phyloP scores from a whole-genome alignment of 2,888 invertebrate genomes.

The Ctenicera cuprea region DNA sequence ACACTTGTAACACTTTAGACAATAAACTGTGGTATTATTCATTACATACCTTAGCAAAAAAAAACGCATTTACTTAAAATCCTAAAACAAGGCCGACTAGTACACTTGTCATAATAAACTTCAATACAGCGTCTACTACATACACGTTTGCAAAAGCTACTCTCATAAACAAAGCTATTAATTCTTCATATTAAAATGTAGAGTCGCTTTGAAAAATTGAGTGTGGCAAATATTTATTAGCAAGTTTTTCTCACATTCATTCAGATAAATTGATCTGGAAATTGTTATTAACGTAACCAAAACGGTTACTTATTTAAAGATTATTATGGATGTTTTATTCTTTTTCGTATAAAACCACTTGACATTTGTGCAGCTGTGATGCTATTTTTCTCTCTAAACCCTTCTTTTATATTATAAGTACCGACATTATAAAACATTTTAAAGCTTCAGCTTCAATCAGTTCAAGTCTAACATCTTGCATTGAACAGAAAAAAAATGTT shows the following conservation, averaged over 20 bases:
- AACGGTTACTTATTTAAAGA: slow-evolving; percentile 26
- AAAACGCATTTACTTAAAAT: slow-evolving; percentile 51
- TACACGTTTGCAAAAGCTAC: slow-evolving; percentile 37
- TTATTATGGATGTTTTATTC: slow-evolving; percentile 23
- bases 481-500: too few species aligned
- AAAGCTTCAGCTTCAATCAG: too few species aligned
- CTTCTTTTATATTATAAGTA: too few species aligned
- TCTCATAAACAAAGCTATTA: slow-evolving; percentile 45
- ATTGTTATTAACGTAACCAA: slow-evolving; percentile 33
- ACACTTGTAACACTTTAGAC: slow-evolving; percentile 40
- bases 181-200: slow-evolving; percentile 36
- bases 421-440: too few species aligned
- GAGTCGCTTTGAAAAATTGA: slow-evolving; percentile 34
- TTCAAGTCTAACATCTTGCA: too few species aligned
- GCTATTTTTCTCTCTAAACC: background rate
- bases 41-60: slow-evolving; percentile 29
- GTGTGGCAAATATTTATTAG: slow-evolving; percentile 32
- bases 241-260: slow-evolving; percentile 24
- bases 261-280: slow-evolving; percentile 24
- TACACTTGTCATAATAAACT: slow-evolving; percentile 58
- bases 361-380: slow-evolving; percentile 16
- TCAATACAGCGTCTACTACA: slow-evolving; percentile 37
- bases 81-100: slow-evolving; percentile 60
- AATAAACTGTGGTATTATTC: slow-evolving; percentile 46
- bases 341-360: background rate